These are phyloP conservation scores for Tricholauxania praeusta DNA, from an alignment of 2,888 invertebrate species.

Conservation along the genomic window DNA sequence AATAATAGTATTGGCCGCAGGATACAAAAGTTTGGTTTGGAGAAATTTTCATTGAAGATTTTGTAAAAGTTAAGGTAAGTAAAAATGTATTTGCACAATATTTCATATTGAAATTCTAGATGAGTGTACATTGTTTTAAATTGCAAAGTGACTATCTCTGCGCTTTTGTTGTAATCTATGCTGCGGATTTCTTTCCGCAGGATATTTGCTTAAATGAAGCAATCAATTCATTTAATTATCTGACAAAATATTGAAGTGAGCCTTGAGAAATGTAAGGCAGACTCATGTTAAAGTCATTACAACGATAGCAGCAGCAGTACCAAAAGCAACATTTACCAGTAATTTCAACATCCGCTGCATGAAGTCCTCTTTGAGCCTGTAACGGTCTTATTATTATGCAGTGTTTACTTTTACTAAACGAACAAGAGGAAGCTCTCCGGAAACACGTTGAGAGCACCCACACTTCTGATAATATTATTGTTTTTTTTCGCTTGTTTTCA, in stretches of 20 bases:
- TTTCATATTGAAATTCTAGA: no score
- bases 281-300: background rate
- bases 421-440: background rate
- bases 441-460: background rate
- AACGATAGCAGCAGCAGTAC: background rate
- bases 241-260: background rate
- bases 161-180: no score
- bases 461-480: no score
- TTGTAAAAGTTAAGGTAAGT: no score
- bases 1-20: no score
- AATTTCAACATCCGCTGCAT: background rate
- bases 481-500: no score
- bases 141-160: no score
- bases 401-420: background rate
- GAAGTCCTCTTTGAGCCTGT: background rate
- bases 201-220: background rate
- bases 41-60: no score
- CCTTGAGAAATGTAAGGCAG: background rate
- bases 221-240: constrained; percentile 10
- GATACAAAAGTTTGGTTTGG: no score
- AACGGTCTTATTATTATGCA: background rate
- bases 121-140: no score
- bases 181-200: background rate
- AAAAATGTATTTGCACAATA: no score
- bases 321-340: background rate